Conservation (phyloP, 2,797 vertebrate species). For the Acomys russatus region DNA sequence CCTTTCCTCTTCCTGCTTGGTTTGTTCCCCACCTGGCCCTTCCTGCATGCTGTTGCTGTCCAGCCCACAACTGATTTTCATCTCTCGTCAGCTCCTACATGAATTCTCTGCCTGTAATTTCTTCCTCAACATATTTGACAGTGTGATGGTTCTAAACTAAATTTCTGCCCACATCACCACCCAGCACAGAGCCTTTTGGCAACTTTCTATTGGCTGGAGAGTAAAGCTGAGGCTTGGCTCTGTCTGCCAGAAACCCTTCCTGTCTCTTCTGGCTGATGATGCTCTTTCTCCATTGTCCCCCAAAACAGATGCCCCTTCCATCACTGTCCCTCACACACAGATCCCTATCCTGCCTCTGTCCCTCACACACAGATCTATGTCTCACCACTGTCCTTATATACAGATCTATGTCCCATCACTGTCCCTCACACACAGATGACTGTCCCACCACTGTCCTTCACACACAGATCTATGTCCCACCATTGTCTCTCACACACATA, state of each 20-base stretch:
- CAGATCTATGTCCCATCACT: too few species aligned
- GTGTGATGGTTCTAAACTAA: background rate
- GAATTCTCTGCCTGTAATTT: slow-evolving; percentile 4
- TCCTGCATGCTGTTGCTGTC: background rate
- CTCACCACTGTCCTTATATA: too few species aligned
- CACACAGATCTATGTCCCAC: too few species aligned
- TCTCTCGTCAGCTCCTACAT: background rate
- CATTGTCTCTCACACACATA: background rate
- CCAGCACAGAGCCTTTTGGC: background rate
- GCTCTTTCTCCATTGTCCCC: too few species aligned
- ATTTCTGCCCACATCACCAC: background rate
- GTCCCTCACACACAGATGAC: background rate
- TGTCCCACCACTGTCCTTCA: too few species aligned
- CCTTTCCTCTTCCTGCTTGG: background rate
- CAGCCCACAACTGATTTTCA: background rate
- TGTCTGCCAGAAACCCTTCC: background rate
- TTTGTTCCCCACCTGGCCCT: background rate
- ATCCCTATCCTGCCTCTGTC: too few species aligned
- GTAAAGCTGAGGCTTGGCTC: background rate
- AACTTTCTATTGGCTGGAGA: background rate
- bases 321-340: background rate
- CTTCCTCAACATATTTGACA: background rate
- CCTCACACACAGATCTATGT: too few species aligned
- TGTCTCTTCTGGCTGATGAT: background rate
- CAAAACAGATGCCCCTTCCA: background rate